A percentile compares a stretch with the other conserved stretches of the same genome.
Conservation (phyloP, 2,888 invertebrate species). For the Hanleya hanleyi region DNA sequence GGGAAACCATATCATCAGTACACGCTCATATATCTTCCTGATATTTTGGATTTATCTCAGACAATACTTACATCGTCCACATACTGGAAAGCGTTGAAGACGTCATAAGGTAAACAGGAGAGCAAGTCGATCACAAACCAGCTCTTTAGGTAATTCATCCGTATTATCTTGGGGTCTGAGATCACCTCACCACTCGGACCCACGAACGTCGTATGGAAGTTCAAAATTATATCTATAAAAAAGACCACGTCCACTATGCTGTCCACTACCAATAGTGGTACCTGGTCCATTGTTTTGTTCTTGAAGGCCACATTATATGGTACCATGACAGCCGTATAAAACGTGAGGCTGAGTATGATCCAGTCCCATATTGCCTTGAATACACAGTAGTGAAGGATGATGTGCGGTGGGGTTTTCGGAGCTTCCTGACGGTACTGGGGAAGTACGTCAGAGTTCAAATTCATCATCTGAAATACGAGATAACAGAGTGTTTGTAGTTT, state of each 20-base stretch:
- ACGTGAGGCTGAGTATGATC: constrained; percentile 99
- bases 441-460: constrained; percentile 96
- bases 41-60: too few species aligned
- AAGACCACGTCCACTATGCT: constrained; percentile 99
- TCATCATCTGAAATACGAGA: constrained; percentile 95
- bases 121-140: constrained; percentile 99
- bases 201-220: constrained; percentile 99
- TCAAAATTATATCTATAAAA: constrained; percentile 99
- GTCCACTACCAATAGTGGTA: constrained; percentile 73
- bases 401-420: constrained; percentile 99
- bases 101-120: constrained; percentile 99
- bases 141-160: constrained; percentile 95
- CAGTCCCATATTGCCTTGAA: constrained; percentile 99
- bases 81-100: constrained; percentile 99
- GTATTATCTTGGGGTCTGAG: constrained; percentile 89
- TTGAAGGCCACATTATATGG: constrained; percentile 99
- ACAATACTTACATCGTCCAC: constrained; percentile 83
- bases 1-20: too few species aligned
- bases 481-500: too few species aligned
- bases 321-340: constrained; percentile 99
- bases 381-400: constrained; percentile 99
- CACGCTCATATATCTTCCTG: too few species aligned
- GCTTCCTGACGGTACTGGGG: constrained; percentile 86
- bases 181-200: constrained; percentile 90
- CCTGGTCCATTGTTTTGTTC: constrained; percentile 86